These are phyloP conservation scores for Portevinia maculata DNA, from an alignment of 2,888 invertebrate species.

Conservation along the genomic window DNA sequence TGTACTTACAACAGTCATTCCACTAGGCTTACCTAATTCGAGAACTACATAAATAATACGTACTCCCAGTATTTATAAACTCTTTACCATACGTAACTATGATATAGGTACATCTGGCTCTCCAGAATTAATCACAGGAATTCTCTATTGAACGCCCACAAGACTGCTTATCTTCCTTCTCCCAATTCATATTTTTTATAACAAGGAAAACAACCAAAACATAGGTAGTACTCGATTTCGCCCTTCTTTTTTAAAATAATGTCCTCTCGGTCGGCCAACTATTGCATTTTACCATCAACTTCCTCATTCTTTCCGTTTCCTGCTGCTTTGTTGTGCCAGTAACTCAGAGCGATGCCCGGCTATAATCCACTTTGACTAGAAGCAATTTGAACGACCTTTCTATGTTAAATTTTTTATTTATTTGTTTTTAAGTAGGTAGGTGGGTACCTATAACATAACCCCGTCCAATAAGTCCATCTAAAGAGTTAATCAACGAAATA, in stretches of 20 bases:
- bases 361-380: constrained; percentile 9
- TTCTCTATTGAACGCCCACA: constrained; percentile 1
- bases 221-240: constrained; percentile 9
- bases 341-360: constrained; percentile 2
- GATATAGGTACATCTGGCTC: background rate
- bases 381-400: constrained; percentile 35
- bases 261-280: constrained; percentile 6
- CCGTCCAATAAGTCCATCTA: background rate
- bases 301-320: background rate
- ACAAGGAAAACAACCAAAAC: background rate
- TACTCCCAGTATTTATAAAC: too few species aligned
- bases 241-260: constrained; percentile 1
- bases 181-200: background rate
- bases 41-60: too few species aligned
- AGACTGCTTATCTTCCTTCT: background rate
- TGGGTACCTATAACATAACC: too few species aligned
- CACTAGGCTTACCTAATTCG: too few species aligned
- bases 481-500: constrained; percentile 11
- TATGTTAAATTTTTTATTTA: too few species aligned
- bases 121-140: constrained; percentile 3
- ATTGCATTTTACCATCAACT: background rate
- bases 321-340: constrained; percentile 16
- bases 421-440: too few species aligned
- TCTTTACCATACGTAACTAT: background rate
- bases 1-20: too few species aligned